phyloP scores from a whole-genome alignment of 92 coral and sea anemone genomes.

The Siderastrea radians region DNA sequence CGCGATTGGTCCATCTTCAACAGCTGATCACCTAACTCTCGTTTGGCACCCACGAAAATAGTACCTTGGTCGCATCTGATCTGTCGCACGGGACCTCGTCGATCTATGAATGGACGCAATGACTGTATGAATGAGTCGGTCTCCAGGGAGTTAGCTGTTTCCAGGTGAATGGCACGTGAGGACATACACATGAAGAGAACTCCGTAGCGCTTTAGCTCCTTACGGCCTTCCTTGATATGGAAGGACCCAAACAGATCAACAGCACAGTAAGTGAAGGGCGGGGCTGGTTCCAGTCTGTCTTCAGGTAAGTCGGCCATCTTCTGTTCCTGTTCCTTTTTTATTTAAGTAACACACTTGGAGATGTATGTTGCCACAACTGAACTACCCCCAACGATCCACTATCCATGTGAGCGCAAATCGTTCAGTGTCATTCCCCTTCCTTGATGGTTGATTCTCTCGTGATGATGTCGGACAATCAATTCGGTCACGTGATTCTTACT shows the following conservation, averaged over 20 bases:
- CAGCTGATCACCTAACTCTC: constrained; percentile 15
- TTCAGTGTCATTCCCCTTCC: not conserved
- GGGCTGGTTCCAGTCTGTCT: too few relatives aligned
- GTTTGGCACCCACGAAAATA: constrained; percentile 35
- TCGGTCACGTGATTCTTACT: too few relatives aligned
- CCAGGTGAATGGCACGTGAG: too few relatives aligned
- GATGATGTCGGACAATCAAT: not conserved
- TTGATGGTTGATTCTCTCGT: not conserved
- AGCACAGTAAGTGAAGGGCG: too few relatives aligned
- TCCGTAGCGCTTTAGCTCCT: constrained; percentile 36
- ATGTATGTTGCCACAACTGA: not conserved
- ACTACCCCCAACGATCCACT: not conserved
- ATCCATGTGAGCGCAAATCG: not conserved
- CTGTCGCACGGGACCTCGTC: constrained; percentile 37
- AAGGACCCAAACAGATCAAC: constrained; percentile 11
- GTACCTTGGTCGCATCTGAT: constrained; percentile 40
- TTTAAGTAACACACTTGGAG: too few relatives aligned
- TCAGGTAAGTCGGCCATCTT: too few relatives aligned
- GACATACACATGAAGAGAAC: too few relatives aligned
- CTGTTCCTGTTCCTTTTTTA: too few relatives aligned
- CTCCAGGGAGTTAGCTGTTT: constrained; percentile 8
- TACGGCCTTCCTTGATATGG: constrained; percentile 41
- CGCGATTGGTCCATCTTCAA: constrained; percentile 16
- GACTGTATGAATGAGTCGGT: constrained; percentile 9
- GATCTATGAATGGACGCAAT: not conserved